Conservation (phyloP, 1,140 invertebrate species). For the Potamilus streckersoni region DNA sequence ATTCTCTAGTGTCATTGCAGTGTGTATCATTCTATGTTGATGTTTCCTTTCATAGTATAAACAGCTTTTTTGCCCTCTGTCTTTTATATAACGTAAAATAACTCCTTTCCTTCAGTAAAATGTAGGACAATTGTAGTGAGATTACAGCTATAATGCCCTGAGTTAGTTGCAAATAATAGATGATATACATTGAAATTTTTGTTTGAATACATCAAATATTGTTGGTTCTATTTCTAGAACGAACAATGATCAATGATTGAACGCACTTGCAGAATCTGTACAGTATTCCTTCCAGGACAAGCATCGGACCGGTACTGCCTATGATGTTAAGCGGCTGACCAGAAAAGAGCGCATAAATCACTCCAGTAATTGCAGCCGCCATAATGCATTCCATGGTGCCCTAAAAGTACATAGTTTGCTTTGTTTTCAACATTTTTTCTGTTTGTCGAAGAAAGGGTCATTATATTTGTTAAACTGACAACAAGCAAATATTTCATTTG, state of each 20-base stretch:
- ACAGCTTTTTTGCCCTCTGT: too few species aligned
- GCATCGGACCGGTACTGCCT: conserved; percentile 97
- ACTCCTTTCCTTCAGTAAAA: too few species aligned
- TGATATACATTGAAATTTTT: background rate
- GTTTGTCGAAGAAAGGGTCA: too few species aligned
- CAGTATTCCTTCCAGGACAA: conserved; percentile 91
- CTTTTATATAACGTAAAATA: too few species aligned
- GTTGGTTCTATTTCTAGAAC: background rate
- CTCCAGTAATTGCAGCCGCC: conserved; percentile 94
- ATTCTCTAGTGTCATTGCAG: too few species aligned
- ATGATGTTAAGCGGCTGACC: conserved; percentile 98
- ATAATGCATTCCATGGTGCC: conserved; percentile 98
- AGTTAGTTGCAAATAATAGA: background rate
- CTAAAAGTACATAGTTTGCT: conserved; percentile 31
- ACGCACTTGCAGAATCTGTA: conserved; percentile 91
- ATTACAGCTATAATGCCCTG: background rate
- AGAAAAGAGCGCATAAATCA: conserved; percentile 96
- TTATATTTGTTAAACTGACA: too few species aligned
- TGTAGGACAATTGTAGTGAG: too few species aligned
- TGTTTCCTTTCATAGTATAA: too few species aligned
- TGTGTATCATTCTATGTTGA: too few species aligned
- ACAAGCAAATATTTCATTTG: too few species aligned
- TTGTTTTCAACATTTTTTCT: background rate
- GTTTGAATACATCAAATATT: background rate
- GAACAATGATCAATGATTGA: background rate